Percentiles rank a stretch among this genome's conserved stretches.
Conservation (phyloP, 1,140 invertebrate species). For the Drosophila malerkotliana region DNA sequence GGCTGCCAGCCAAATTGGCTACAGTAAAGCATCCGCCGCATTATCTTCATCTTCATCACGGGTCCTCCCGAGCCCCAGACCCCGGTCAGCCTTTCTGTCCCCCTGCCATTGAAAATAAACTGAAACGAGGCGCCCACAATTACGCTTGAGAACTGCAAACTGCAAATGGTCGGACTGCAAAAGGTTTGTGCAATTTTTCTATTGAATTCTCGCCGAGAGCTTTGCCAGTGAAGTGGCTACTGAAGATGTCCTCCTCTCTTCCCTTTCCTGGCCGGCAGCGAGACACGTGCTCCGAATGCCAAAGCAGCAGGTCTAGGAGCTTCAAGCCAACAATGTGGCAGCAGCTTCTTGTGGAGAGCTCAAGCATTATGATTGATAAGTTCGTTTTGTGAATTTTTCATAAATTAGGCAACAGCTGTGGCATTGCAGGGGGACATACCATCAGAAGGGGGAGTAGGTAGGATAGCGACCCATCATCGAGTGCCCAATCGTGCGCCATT, state of each 20-base stretch:
- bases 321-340: constrained; percentile 53
- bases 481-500: constrained; percentile 80
- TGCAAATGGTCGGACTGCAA: constrained; percentile 45
- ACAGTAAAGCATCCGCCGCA: constrained; percentile 76
- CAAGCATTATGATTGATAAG: constrained; percentile 79
- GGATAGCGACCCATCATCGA: constrained; percentile 48
- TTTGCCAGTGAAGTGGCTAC: constrained; percentile 24
- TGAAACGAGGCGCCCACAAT: constrained; percentile 65
- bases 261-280: constrained; percentile 46
- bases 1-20: constrained; percentile 78
- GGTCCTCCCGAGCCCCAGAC: neutral
- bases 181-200: constrained; percentile 70
- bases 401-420: constrained; percentile 76
- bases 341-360: constrained; percentile 32
- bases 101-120: constrained; percentile 30
- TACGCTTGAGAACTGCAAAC: constrained; percentile 72
- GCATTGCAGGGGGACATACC: neutral
- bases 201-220: constrained; percentile 68
- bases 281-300: constrained; percentile 69
- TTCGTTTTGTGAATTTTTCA: constrained; percentile 82
- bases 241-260: neutral
- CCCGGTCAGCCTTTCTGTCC: neutral
- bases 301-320: constrained; percentile 33
- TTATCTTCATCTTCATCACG: constrained; percentile 78
- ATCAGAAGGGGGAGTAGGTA: neutral